Evolutionary conservation across 2,888 invertebrate species (phyloP), one percentile per base, ranked within the genome.

Genomic region (Drosophila emarginata): DNA sequence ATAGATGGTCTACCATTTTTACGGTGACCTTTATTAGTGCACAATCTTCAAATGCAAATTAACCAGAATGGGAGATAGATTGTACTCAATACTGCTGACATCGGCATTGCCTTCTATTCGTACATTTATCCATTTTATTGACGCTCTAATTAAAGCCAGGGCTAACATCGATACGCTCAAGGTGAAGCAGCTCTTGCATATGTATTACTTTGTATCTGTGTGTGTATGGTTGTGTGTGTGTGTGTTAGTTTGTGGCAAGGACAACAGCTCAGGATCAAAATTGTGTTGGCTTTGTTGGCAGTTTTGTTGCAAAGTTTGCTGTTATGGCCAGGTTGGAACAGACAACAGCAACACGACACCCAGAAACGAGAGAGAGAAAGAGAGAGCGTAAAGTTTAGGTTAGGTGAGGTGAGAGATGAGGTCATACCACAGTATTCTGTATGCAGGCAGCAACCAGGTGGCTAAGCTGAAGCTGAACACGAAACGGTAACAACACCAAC

Each of bases 61-160:
- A 21, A 61, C 57, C 64, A 61, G 67, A 65, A 50, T 26, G 14
- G 15, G 26, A 15, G 12, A 32, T 2, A 9, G 32, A 32, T 32
- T 32, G 32, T 32, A 4, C 32, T 32, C 9, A 9, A 32, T 32
- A 4, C 15, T 21, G 23, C 45, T 32, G 39, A 28, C 62, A 70
- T 32, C 37, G 23, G 23, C 32, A 26, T 36, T 32, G 32, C 32
- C 32, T n/a, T n/a, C n/a, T 32, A 9, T 32, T 9, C 52, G 66
- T 64, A 64, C 61, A 72, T 74, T 72, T 64, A 60, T 77, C 67
- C 80, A 72, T 70, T 82, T 88, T 86, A 86, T 82, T 88, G 76
- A 74, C 74, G 87, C 79, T 80, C 87, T 88, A 86, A 90, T 89
- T 87, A 90, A 87, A 80, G 76, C 79, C 76, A 58, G 51, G 66